These are phyloP conservation scores for Cydia fagiglandana DNA, from an alignment of 1,140 invertebrate species.

Conservation along the genomic window DNA sequence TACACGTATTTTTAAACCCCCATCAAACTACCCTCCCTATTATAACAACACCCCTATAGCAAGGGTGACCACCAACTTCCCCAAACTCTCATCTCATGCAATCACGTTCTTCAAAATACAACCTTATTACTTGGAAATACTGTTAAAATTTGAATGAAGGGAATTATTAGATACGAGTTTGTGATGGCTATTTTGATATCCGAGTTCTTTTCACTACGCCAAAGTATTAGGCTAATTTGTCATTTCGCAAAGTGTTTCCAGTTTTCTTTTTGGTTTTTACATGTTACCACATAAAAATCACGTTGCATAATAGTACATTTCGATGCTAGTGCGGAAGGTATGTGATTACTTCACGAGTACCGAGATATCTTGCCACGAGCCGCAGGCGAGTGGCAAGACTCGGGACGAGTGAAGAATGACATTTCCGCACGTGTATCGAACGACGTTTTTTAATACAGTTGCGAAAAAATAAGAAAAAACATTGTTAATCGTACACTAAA, in stretches of 20 bases:
- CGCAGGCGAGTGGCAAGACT: too few species aligned
- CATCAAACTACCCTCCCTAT: constrained; percentile 38
- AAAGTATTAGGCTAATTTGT: background rate
- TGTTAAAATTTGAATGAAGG: background rate
- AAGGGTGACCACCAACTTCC: background rate
- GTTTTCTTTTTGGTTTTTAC: background rate
- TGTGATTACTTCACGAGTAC: too few species aligned
- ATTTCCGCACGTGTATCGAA: too few species aligned
- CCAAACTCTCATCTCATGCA: background rate
- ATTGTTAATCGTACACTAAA: too few species aligned
- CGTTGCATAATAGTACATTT: too few species aligned
- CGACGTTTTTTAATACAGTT: too few species aligned
- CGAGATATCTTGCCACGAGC: too few species aligned
- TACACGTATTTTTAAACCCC: constrained; percentile 5
- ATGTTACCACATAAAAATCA: background rate
- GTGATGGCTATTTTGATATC: background rate
- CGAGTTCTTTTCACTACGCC: constrained; percentile 6
- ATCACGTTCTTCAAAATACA: background rate
- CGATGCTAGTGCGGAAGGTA: too few species aligned
- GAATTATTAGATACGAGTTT: constrained; percentile 12
- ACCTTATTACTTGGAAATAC: background rate
- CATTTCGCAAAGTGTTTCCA: constrained; percentile 5
- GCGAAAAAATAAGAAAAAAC: too few species aligned
- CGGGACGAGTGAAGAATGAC: too few species aligned
- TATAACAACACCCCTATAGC: constrained; percentile 41